Conservation (phyloP, 2,113 vertebrate genomes). For the Pterocles orientalis region DNA sequence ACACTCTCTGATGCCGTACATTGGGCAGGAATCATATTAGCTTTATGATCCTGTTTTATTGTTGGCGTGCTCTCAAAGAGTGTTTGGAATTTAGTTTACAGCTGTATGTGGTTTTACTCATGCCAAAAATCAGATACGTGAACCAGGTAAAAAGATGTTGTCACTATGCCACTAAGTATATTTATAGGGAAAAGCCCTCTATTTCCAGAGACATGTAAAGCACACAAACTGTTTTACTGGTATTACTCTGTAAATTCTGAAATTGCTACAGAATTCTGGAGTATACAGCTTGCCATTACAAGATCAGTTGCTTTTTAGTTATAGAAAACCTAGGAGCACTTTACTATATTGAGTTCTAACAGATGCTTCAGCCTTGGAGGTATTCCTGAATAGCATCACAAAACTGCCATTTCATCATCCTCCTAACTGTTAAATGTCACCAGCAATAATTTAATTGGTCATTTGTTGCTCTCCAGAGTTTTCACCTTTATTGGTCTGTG, state of each 20-base stretch:
- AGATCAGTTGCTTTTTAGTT: neutral
- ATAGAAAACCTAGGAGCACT: neutral
- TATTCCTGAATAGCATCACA: neutral
- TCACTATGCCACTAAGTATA: neutral
- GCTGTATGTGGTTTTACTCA: neutral
- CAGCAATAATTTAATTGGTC: neutral
- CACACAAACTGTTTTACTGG: neutral
- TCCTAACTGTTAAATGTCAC: neutral
- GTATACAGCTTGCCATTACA: neutral
- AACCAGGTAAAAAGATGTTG: neutral
- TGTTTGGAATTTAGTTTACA: neutral
- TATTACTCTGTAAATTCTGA: neutral
- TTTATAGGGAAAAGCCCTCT: neutral
- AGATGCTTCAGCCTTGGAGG: neutral
- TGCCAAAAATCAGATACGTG: neutral
- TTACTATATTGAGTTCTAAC: neutral
- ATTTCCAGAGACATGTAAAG: neutral
- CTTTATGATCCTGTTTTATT: neutral
- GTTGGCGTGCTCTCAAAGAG: neutral
- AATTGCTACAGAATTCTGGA: neutral
- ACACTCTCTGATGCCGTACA: fast-evolving
- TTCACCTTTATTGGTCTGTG: neutral
- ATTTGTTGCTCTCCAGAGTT: neutral
- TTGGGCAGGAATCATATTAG: neutral
- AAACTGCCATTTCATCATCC: neutral